A percentile compares a stretch with the other conserved stretches of the same genome.
Conservation (phyloP, 1,140 invertebrate species). For the Aphaenogaster floridana region DNA sequence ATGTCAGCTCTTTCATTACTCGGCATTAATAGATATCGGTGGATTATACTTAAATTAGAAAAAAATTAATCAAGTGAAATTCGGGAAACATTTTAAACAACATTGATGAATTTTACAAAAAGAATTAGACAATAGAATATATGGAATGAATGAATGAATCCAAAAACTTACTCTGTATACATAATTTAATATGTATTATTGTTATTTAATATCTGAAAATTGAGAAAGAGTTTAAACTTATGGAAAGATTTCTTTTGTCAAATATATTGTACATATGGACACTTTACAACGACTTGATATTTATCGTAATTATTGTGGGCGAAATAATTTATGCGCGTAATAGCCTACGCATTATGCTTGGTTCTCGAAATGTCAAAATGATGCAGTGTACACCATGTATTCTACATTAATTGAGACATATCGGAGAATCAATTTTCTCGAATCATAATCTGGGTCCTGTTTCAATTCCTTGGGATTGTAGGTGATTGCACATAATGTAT, state of each 20-base stretch:
- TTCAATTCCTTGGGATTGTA: slow-evolving; percentile 21
- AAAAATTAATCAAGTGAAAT: background rate
- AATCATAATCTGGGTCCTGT: background rate
- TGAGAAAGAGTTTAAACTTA: background rate
- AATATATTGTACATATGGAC: background rate
- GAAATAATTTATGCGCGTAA: slow-evolving; percentile 29
- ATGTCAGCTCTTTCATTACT: slow-evolving; percentile 19
- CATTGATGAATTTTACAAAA: background rate
- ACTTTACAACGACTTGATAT: background rate
- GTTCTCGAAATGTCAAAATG: slow-evolving; percentile 31
- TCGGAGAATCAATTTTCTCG: slow-evolving; percentile 6
- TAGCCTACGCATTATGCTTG: slow-evolving; percentile 16
- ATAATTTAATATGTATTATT: background rate
- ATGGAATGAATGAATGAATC: background rate
- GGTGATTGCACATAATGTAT: background rate
- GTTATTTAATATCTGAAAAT: background rate
- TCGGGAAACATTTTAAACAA: background rate
- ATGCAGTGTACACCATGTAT: background rate
- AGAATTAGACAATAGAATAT: background rate
- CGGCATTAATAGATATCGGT: slow-evolving; percentile 46
- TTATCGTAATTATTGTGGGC: slow-evolving; percentile 36
- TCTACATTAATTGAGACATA: background rate
- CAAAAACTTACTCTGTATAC: background rate
- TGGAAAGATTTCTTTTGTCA: background rate
- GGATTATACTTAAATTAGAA: slow-evolving; percentile 11